These are phyloP conservation scores for Drosophila mimetica DNA, from an alignment of 2,888 invertebrate species.

Conservation along the genomic window DNA sequence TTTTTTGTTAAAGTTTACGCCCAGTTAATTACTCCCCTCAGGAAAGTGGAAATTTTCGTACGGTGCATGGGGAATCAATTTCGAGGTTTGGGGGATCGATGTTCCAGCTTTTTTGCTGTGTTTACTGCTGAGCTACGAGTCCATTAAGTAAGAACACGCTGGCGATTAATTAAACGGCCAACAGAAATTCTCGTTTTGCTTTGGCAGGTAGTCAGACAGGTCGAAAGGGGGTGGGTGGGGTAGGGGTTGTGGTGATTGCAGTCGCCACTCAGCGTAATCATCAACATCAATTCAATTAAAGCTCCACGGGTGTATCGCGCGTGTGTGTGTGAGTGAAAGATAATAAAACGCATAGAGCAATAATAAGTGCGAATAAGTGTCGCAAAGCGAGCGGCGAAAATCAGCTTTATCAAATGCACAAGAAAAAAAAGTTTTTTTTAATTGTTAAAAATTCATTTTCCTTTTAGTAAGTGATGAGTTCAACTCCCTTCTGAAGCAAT, in stretches of 20 bases:
- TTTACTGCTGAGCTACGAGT: constrained; percentile 43
- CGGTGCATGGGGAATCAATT: constrained; percentile 20
- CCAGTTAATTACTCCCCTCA: neutral
- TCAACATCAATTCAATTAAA: constrained; percentile 65
- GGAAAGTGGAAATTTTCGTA: constrained; percentile 7
- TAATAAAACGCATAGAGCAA: constrained; percentile 48
- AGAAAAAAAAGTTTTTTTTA: constrained; percentile 1
- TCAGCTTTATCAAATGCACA: constrained; percentile 14
- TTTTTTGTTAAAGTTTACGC: neutral
- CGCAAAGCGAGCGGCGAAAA: constrained; percentile 43
- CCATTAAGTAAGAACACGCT: constrained; percentile 48
- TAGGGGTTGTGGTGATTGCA: constrained; percentile 33
- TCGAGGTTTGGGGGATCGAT: constrained; percentile 15
- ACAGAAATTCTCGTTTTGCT: constrained; percentile 37
- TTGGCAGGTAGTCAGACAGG: constrained; percentile 35
- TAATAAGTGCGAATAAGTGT: constrained; percentile 50
- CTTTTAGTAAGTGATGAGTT: too few species aligned
- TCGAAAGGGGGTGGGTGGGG: constrained; percentile 2
- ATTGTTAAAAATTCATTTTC: too few species aligned
- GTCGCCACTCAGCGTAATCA: constrained; percentile 50
- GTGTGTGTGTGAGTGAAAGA: constrained; percentile 33
- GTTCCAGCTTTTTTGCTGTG: constrained; percentile 5
- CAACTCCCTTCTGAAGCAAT: too few species aligned
- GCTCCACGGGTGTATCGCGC: constrained; percentile 1
- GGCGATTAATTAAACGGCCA: constrained; percentile 53